These are phyloP conservation scores for Chrysolina oricalcia DNA, from an alignment of 2,888 invertebrate species.

Conservation along the genomic window DNA sequence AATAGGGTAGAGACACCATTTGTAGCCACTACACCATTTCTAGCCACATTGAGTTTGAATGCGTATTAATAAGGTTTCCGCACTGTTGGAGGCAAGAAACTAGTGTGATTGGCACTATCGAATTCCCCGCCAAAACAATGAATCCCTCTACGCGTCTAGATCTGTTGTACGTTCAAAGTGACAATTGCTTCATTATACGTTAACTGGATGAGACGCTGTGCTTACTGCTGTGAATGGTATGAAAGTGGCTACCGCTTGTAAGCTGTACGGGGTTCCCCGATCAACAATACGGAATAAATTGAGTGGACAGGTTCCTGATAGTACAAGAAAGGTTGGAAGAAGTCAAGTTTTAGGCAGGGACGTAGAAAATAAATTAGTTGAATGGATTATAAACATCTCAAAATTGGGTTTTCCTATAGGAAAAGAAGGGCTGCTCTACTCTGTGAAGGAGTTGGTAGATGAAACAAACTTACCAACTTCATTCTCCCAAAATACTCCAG, in stretches of 20 bases:
- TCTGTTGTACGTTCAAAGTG: slow-evolving; percentile 19
- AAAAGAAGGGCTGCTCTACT: no score
- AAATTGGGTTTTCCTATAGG: not conserved
- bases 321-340: no score
- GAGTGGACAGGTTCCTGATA: no score
- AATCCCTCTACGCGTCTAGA: not conserved
- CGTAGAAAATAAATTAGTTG: no score
- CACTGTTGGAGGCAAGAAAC: not conserved
- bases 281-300: no score
- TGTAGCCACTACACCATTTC: no score
- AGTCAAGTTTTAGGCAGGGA: no score
- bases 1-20: not conserved
- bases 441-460: not conserved
- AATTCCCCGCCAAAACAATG: slow-evolving; percentile 17
- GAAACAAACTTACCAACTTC: slow-evolving; percentile 24
- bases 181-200: slow-evolving; percentile 13
- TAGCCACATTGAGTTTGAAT: no score
- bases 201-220: slow-evolving; percentile 7
- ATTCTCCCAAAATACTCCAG: no score
- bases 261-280: no score
- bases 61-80: no score
- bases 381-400: not conserved
- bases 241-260: not conserved
- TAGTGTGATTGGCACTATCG: slow-evolving; percentile 1
- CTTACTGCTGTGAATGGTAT: slow-evolving; percentile 1